phyloP scores from a whole-genome alignment of 2,888 invertebrate species.

The Leuctra nigra region DNA sequence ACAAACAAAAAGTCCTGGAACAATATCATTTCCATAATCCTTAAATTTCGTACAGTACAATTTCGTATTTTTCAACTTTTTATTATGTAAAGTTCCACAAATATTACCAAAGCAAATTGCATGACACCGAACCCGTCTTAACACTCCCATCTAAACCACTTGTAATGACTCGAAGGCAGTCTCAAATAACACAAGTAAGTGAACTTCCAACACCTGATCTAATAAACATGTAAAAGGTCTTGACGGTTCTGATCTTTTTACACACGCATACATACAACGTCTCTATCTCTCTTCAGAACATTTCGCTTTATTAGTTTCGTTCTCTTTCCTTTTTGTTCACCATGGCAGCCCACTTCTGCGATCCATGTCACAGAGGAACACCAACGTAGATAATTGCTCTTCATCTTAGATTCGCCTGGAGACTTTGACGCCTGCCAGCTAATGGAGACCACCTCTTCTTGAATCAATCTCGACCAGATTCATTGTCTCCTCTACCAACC shows the following conservation, averaged over 20 bases:
- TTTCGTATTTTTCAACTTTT: too few relatives aligned
- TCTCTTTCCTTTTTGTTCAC: conserved; percentile 12
- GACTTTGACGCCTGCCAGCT: conserved; percentile 16
- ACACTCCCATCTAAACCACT: too few relatives aligned
- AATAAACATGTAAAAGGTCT: conserved; percentile 21
- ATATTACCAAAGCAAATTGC: too few relatives aligned
- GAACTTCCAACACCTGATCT: conserved; percentile 18
- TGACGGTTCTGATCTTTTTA: conserved; percentile 14
- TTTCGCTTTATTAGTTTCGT: conserved; percentile 20
- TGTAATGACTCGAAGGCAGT: too few relatives aligned
- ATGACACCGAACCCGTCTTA: too few relatives aligned
- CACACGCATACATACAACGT: too few relatives aligned
- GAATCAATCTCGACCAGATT: conserved; percentile 10
- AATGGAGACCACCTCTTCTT: conserved; percentile 15
- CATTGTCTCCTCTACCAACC: background rate
- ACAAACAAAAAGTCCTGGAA: too few relatives aligned
- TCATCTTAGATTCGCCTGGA: conserved; percentile 13
- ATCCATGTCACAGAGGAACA: conserved; percentile 30
- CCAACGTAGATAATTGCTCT: conserved; percentile 36
- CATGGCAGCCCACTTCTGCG: conserved; percentile 16
- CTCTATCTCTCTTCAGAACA: too few relatives aligned
- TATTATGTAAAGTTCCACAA: too few relatives aligned
- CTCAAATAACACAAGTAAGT: too few relatives aligned
- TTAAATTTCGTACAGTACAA: too few relatives aligned
- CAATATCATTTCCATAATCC: too few relatives aligned